Evolutionary conservation across 2,888 invertebrate species (phyloP).

Genomic region (Drosophila limbata): DNA sequence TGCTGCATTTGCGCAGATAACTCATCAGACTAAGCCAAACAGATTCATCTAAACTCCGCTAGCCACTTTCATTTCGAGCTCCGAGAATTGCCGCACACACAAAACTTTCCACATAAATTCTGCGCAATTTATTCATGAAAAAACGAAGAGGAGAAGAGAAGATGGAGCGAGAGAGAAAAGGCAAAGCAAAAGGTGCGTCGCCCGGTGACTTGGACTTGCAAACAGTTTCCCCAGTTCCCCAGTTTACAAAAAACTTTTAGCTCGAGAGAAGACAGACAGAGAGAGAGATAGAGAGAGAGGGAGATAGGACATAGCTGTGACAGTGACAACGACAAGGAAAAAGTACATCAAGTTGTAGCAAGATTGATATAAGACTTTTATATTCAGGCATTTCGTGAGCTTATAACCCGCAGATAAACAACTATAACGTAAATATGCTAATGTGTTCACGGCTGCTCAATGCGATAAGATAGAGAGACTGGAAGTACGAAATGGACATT

Average conservation of each 20-base stretch:
- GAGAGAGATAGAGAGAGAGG: conserved; percentile 15
- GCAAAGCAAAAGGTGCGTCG: conserved; percentile 64
- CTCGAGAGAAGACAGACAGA: conserved; percentile 2
- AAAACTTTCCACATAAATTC: conserved; percentile 79
- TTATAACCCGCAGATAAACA: conserved; percentile 72
- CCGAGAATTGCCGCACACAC: conserved; percentile 33
- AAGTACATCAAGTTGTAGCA: conserved; percentile 67
- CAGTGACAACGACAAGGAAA: conserved; percentile 43
- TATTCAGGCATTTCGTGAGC: conserved; percentile 76
- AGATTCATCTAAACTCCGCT: conserved; percentile 79
- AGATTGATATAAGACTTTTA: conserved; percentile 81
- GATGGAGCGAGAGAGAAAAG: conserved; percentile 29
- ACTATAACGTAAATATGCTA: conserved; percentile 76
- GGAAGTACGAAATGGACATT: conserved; percentile 43
- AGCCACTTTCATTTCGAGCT: conserved; percentile 72
- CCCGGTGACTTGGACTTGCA: conserved; percentile 59
- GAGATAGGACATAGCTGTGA: conserved; percentile 13
- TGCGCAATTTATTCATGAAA: conserved; percentile 79
- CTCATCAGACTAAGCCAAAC: conserved; percentile 79
- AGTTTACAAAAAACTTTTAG: conserved; percentile 31
- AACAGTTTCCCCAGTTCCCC: conserved; percentile 33
- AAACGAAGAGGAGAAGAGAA: conserved; percentile 21
- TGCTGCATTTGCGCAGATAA: conserved; percentile 73
- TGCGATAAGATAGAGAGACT: conserved; percentile 33
- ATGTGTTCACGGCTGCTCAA: conserved; percentile 58